Evolutionary conservation across 2,113 vertebrate genomes (phyloP), one percentile per base, ranked within the genome.

Genomic region (Alethe diademata): DNA sequence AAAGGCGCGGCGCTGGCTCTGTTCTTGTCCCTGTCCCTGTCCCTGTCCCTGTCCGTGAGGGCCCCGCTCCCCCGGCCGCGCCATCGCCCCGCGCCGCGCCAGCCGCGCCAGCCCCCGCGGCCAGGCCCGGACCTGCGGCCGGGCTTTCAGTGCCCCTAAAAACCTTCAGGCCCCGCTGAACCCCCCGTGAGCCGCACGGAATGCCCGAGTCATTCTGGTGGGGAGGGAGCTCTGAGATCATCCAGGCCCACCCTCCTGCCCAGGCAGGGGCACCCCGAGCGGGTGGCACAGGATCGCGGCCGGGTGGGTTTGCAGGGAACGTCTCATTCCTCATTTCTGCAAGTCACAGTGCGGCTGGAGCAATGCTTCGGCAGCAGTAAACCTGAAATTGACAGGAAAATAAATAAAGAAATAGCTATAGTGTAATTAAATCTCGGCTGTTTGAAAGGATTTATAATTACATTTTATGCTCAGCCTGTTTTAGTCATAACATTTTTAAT

Each of bases 311-410:
- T 5, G 3, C 4, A 20, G 10, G 12, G 31, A 19, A 2, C 42
- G 0, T 2, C 16, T n/a, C 47, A 6, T 11, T 23, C 6, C 31
- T 10, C 25, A 1, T 14, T 6, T 12, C 31, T 29, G 24, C 31
- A 0, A 2, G 17, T 33, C 51, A 10, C 51, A 0, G 0, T 11
- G 86, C 3, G 35, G 58, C 71, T 9, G 38, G 14, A 5, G 28
- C 26, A 8, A 8, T 23, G 12, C 14, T 54, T 20, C 53, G 5
- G 65, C 42, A 5, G 2, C 0, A 20, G 33, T 4, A 20, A 67
- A 29, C 23, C 18, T 13, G 45, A 12, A 28, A 38, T 2, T 2
- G 48, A 26, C 16, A 38, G 62, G 72, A 8, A 56, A 76, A 43
- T 7, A 56, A 48, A 75, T 12, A 24, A 18, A 70, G 43, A 60